Evolutionary conservation across 2,888 invertebrate genomes (phyloP).

Genomic region (Xanthia icteritia): DNA sequence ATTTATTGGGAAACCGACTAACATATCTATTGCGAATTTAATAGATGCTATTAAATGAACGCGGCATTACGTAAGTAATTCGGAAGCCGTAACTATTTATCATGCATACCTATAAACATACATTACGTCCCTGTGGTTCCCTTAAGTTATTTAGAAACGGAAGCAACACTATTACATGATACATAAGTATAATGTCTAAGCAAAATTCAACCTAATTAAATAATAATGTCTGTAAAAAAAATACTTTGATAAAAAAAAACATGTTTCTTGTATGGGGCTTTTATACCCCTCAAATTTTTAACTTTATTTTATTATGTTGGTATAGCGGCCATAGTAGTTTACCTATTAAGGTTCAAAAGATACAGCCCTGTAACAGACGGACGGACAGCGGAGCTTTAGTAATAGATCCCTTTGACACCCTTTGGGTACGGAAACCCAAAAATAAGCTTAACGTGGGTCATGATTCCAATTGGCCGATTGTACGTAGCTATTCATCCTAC

Average conservation of each 20-base stretch:
- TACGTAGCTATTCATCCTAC: background rate
- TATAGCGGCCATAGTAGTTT: no score
- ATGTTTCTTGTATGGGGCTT: no score
- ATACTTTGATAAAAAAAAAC: no score
- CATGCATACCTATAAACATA: background rate
- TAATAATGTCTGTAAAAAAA: no score
- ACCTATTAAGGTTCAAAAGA: background rate
- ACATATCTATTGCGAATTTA: background rate
- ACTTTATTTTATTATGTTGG: no score
- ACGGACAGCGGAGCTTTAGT: background rate
- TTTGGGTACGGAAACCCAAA: background rate
- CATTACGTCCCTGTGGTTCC: background rate
- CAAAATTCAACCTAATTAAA: background rate
- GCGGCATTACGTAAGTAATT: conserved; percentile 8
- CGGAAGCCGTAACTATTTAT: conserved; percentile 10
- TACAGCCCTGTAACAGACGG: background rate
- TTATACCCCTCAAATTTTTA: no score
- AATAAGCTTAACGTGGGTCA: background rate
- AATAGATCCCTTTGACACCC: background rate
- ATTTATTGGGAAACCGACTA: background rate
- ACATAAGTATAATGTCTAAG: no score
- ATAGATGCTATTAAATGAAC: conserved; percentile 13
- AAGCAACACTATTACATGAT: background rate
- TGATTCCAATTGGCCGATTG: background rate
- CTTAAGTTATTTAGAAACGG: background rate